Percentiles rank a stretch among this genome's conserved stretches.
phyloP scores from a whole-genome alignment of 2,113 vertebrate genomes.

The Sula dactylatra region DNA sequence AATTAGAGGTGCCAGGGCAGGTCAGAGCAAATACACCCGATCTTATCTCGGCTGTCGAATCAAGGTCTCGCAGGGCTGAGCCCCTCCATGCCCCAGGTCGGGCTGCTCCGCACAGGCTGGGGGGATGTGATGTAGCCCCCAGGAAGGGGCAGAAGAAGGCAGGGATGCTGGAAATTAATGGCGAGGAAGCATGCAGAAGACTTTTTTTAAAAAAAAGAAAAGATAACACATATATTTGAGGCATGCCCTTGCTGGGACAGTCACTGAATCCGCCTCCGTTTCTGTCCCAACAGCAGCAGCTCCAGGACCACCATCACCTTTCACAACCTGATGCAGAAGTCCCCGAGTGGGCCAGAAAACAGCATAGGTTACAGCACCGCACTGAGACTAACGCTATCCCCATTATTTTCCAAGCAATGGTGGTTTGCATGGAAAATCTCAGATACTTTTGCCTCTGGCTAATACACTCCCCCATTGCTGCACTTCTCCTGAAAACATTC shows the following conservation, averaged over 20 bases:
- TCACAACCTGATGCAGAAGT: not conserved
- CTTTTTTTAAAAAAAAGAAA: no score
- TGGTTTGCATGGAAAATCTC: not conserved
- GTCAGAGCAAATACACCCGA: not conserved
- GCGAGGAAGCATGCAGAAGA: not conserved
- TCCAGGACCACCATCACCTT: not conserved
- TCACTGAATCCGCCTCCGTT: not conserved
- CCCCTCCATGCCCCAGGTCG: fast-evolving
- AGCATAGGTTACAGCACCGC: not conserved
- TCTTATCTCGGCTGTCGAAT: not conserved
- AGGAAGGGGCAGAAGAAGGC: not conserved
- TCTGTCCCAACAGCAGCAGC: not conserved
- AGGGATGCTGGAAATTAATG: not conserved
- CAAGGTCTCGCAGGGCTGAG: fast-evolving
- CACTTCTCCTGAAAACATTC: not conserved
- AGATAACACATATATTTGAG: fast-evolving
- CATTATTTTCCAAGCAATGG: not conserved
- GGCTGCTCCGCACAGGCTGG: not conserved
- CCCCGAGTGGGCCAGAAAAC: not conserved
- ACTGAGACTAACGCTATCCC: fast-evolving
- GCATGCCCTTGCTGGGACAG: not conserved
- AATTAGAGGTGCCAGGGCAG: not conserved
- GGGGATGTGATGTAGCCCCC: not conserved
- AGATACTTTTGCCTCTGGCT: not conserved
- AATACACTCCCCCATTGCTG: fast-evolving